Evolutionary conservation across 2,888 invertebrate genomes (phyloP).

Genomic region (Stenotaenia linearis): DNA sequence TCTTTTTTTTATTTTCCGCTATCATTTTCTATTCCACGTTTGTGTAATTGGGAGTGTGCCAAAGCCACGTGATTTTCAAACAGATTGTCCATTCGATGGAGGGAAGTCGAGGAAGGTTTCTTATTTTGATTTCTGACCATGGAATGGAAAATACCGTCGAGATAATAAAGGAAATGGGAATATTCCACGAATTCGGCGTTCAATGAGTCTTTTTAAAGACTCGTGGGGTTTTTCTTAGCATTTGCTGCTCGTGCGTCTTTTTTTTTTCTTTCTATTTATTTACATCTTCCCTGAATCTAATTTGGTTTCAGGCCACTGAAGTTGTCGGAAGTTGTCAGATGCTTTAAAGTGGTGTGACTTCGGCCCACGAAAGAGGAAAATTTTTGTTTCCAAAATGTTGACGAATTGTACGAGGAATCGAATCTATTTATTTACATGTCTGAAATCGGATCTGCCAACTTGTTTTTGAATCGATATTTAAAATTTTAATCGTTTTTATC

Average conservation of each 20-base stretch:
- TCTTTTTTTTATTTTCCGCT: not conserved
- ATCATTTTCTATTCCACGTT: not conserved
- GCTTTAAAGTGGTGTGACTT: not conserved
- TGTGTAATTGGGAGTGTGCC: not conserved
- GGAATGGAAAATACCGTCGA: not conserved
- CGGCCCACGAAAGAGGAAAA: too few relatives aligned
- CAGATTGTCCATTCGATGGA: not conserved
- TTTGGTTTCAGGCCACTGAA: conserved; percentile 9
- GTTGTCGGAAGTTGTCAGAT: conserved; percentile 1
- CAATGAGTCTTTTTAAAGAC: not conserved
- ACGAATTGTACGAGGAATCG: too few relatives aligned
- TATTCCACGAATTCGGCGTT: not conserved
- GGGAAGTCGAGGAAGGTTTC: not conserved
- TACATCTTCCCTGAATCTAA: not conserved
- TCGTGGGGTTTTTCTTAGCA: not conserved
- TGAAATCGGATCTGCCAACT: too few relatives aligned
- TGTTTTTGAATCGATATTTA: too few relatives aligned
- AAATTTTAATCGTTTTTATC: not conserved
- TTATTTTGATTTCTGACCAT: not conserved
- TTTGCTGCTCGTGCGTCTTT: not conserved
- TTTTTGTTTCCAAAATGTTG: too few relatives aligned
- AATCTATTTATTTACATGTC: too few relatives aligned
- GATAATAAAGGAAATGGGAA: not conserved
- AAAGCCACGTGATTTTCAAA: not conserved
- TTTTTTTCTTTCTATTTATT: not conserved